Conservation (phyloP, 2,113 vertebrate species). For the Dipodomys stephensi region DNA sequence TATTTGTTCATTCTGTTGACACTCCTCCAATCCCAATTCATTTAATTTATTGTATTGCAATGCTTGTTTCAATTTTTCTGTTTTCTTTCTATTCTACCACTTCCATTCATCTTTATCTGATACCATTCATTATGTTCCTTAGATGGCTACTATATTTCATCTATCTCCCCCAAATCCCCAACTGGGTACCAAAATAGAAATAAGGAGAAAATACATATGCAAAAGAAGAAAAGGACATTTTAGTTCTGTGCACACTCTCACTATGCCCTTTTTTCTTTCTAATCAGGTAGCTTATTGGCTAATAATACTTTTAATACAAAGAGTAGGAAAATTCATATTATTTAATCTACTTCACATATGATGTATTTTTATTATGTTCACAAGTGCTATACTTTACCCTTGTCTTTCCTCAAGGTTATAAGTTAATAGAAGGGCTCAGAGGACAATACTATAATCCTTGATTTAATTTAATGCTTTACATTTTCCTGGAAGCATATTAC, state of each 20-base stretch:
- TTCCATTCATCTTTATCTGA: neutral
- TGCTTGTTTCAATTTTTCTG: neutral
- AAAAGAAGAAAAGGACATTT: neutral
- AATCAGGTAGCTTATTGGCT: neutral
- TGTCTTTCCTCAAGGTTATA: slow-evolving; percentile 27
- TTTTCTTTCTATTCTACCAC: neutral
- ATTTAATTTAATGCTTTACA: slow-evolving; percentile 32
- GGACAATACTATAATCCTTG: slow-evolving; percentile 9
- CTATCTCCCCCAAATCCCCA: neutral
- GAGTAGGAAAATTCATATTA: slow-evolving; percentile 20
- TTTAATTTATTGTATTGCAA: slow-evolving; percentile 3
- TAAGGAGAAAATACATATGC: neutral
- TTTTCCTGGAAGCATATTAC: slow-evolving; percentile 23
- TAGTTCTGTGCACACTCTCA: neutral
- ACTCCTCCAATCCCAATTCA: neutral
- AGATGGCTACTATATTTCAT: neutral
- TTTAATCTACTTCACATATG: slow-evolving; percentile 41
- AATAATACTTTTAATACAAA: neutral
- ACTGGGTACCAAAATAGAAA: slow-evolving; percentile 14
- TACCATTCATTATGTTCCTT: neutral
- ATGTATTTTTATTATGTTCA: slow-evolving; percentile 7
- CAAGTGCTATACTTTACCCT: neutral
- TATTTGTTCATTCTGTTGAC: neutral
- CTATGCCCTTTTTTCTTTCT: neutral
- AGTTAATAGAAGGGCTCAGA: slow-evolving; percentile 25